Evolutionary conservation across 2,113 vertebrate species (phyloP).

Genomic region (Taurulus bubalis): DNA sequence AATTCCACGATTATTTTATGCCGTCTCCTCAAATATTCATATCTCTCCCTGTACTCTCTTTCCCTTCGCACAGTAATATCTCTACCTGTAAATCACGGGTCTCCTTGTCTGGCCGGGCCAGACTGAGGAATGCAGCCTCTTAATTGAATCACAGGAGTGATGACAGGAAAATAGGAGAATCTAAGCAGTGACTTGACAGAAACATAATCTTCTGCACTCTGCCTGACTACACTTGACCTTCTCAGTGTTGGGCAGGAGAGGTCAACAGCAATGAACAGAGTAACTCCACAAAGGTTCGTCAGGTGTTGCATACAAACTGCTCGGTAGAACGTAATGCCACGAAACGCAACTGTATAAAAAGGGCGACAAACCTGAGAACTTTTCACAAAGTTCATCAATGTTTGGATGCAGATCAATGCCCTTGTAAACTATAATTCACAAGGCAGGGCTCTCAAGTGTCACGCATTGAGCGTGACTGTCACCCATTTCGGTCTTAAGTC

Average conservation of each 20-base stretch:
- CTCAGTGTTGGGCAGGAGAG: slow-evolving; percentile 44
- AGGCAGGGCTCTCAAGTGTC: no score
- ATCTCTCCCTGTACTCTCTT: slow-evolving; percentile 82
- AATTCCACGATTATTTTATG: slow-evolving; percentile 86
- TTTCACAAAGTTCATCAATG: neutral
- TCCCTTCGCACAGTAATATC: slow-evolving; percentile 83
- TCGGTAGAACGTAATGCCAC: neutral
- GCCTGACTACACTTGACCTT: slow-evolving; percentile 55
- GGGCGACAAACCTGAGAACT: neutral
- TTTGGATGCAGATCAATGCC: neutral
- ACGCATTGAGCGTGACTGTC: no score
- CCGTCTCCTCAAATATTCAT: slow-evolving; percentile 84
- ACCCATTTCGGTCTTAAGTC: no score
- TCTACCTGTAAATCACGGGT: slow-evolving; percentile 84
- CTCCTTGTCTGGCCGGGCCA: slow-evolving; percentile 77
- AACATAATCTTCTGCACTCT: slow-evolving; percentile 72
- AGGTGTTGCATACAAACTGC: neutral
- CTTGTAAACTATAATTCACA: slow-evolving; percentile 3
- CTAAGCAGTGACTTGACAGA: slow-evolving; percentile 69
- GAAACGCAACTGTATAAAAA: neutral
- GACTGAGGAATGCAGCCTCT: slow-evolving; percentile 68
- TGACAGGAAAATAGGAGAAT: slow-evolving; percentile 77
- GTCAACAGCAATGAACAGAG: slow-evolving; percentile 58
- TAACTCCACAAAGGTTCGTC: slow-evolving; percentile 19
- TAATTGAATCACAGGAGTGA: slow-evolving; percentile 82